Percentiles rank a stretch among this genome's conserved stretches.
Conservation (phyloP, 30 jellyfish, hydroid and myxozoan genomes). For the Sanderia malayensis region DNA sequence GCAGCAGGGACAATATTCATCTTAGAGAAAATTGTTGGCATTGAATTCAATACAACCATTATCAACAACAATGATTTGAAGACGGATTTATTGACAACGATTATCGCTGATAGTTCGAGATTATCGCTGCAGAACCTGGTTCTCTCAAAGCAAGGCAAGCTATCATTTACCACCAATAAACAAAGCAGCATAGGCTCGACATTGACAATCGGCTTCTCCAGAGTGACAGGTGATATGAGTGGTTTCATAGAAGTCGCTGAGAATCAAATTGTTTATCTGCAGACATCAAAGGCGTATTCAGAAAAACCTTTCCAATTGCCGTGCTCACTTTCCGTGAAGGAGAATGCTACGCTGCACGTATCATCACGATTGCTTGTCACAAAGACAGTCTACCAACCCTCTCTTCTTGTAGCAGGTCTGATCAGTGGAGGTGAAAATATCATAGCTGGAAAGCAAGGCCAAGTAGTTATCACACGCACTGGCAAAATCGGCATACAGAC, state of each 20-base stretch:
- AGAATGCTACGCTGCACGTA: constrained; percentile 25
- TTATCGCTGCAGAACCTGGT: constrained; percentile 29
- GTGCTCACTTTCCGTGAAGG: constrained; percentile 37
- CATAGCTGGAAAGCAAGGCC: constrained; percentile 52
- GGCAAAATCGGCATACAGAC: constrained; percentile 61
- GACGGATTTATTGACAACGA: constrained; percentile 19
- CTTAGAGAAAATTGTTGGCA: constrained; percentile 37
- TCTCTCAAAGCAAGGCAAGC: constrained; percentile 44
- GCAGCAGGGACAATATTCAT: constrained; percentile 59
- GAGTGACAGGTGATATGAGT: constrained; percentile 51
- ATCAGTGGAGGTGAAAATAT: constrained; percentile 57
- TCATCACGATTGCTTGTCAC: constrained; percentile 39
- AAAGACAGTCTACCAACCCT: constrained; percentile 54
- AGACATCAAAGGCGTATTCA: constrained; percentile 54
- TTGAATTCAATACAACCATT: constrained; percentile 38
- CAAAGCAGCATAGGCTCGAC: background rate
- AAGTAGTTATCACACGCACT: constrained; percentile 37
- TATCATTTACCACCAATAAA: constrained; percentile 11
- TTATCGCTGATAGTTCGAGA: constrained; percentile 20
- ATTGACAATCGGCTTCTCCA: constrained; percentile 21
- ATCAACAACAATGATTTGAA: constrained; percentile 42
- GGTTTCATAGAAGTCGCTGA: constrained; percentile 13
- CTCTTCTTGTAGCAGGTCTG: constrained; percentile 41
- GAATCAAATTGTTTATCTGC: constrained; percentile 34
- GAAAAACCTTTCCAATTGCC: constrained; percentile 52